These are phyloP conservation scores for Porites australiensis DNA, from an alignment of 64 coral and sea anemone species.

Conservation along the genomic window DNA sequence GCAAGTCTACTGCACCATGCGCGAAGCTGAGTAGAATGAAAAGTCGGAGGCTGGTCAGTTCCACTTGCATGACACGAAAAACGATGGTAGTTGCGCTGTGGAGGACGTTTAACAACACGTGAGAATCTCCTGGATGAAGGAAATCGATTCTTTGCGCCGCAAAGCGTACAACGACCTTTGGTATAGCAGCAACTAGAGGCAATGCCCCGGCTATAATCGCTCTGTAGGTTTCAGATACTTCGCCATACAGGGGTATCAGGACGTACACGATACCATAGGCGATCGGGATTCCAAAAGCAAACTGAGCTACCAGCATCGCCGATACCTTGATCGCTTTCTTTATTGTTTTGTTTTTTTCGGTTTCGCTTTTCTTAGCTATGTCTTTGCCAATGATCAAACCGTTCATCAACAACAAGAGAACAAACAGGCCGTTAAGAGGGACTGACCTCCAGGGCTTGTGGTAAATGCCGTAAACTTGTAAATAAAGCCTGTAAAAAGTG, in stretches of 20 bases:
- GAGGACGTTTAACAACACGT: slow-evolving; percentile 28
- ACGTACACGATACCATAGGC: slow-evolving; percentile 49
- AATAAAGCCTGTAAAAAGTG: slow-evolving; percentile 60
- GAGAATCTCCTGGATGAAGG: slow-evolving; percentile 58
- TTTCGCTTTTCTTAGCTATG: slow-evolving; percentile 17
- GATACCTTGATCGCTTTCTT: slow-evolving; percentile 40
- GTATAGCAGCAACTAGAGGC: slow-evolving; percentile 49
- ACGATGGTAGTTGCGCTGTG: slow-evolving; percentile 59
- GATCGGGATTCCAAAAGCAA: slow-evolving; percentile 52
- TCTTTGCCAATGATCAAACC: slow-evolving; percentile 59
- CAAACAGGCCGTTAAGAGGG: slow-evolving; percentile 68
- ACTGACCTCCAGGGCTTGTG: slow-evolving; percentile 68
- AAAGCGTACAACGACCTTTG: slow-evolving; percentile 72
- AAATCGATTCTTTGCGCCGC: slow-evolving; percentile 68
- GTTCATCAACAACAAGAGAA: slow-evolving; percentile 25
- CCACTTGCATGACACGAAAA: slow-evolving; percentile 79
- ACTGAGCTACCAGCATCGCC: slow-evolving; percentile 57
- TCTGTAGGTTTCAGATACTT: slow-evolving; percentile 9
- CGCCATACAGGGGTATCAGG: slow-evolving; percentile 59
- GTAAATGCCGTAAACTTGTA: slow-evolving; percentile 77
- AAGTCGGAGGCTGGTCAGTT: slow-evolving; percentile 63
- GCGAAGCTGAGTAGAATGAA: slow-evolving; percentile 68
- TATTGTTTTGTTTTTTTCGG: background rate
- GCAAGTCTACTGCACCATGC: slow-evolving; percentile 63
- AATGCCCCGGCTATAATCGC: slow-evolving; percentile 48